These are phyloP conservation scores for Uria aalge DNA, from an alignment of 2,113 vertebrate genomes.

Conservation along the genomic window DNA sequence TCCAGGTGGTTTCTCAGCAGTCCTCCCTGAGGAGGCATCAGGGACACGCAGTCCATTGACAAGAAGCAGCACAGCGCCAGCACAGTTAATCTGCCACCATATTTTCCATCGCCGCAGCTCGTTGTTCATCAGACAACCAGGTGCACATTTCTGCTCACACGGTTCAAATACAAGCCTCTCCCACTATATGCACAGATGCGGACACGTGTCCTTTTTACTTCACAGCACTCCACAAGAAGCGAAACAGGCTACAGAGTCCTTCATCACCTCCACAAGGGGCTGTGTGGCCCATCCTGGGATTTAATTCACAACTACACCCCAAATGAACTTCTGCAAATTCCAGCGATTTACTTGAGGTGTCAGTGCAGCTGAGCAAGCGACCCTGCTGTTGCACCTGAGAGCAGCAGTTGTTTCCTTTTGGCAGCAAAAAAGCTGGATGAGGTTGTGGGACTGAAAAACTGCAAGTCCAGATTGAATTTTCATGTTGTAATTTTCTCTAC, in stretches of 20 bases:
- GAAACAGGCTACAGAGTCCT: neutral
- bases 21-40: neutral
- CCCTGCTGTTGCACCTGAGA: neutral
- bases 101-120: neutral
- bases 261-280: neutral
- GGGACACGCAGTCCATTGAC: rapidly evolving
- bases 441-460: constrained; percentile 7
- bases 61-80: neutral
- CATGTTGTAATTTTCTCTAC: neutral
- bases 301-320: neutral
- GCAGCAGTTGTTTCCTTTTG: neutral
- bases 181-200: rapidly evolving
- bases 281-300: neutral
- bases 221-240: neutral
- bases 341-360: neutral
- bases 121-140: neutral
- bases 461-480: constrained; percentile 24
- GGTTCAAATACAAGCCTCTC: neutral
- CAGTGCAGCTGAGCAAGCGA: neutral
- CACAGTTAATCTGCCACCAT: rapidly evolving
- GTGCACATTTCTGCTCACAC: neutral
- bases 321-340: neutral
- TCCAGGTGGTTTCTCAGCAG: neutral
- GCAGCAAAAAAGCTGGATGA: constrained; percentile 16
- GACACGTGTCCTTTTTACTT: neutral